A percentile compares a stretch with the other conserved stretches of the same genome.
phyloP scores from a whole-genome alignment of 2,113 vertebrate genomes.

The Thalassoma bifasciatum region DNA sequence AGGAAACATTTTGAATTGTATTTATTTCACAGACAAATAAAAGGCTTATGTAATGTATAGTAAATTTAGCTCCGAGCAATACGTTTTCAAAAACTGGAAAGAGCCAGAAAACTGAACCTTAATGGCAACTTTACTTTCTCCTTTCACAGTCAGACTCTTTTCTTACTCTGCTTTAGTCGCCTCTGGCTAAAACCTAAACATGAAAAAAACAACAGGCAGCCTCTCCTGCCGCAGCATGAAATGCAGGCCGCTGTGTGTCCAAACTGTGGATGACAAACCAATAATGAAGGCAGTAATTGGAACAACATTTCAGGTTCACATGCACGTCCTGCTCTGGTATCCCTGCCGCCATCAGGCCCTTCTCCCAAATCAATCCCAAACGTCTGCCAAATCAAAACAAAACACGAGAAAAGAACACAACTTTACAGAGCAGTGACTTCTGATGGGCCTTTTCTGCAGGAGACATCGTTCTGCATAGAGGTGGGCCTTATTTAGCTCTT shows the following conservation, averaged over 20 bases:
- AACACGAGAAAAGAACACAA: constrained; percentile 72
- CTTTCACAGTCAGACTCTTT: constrained; percentile 11
- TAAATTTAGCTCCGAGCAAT: constrained; percentile 7
- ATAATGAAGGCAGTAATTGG: constrained; percentile 83
- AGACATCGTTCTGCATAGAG: constrained; percentile 70
- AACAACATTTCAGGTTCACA: constrained; percentile 79
- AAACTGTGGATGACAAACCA: constrained; percentile 77
- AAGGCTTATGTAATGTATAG: constrained; percentile 13
- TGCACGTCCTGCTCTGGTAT: constrained; percentile 71
- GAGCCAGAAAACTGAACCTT: neutral
- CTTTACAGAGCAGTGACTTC: constrained; percentile 77
- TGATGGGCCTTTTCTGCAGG: constrained; percentile 74
- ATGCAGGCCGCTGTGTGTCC: constrained; percentile 64
- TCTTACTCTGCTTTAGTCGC: constrained; percentile 25
- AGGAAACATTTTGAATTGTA: constrained; percentile 22
- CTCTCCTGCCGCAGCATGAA: constrained; percentile 76
- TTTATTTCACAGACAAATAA: constrained; percentile 47
- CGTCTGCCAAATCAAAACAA: constrained; percentile 80
- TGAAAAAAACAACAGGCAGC: constrained; percentile 68
- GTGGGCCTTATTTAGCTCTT: constrained; percentile 59
- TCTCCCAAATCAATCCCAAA: constrained; percentile 84
- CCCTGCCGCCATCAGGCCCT: constrained; percentile 71
- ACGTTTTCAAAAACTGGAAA: constrained; percentile 7
- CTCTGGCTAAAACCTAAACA: constrained; percentile 65
- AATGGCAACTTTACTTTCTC: constrained; percentile 1